These are phyloP conservation scores for Syrmaticus mikado DNA, from an alignment of 2,113 vertebrate genomes.

Conservation along the genomic window DNA sequence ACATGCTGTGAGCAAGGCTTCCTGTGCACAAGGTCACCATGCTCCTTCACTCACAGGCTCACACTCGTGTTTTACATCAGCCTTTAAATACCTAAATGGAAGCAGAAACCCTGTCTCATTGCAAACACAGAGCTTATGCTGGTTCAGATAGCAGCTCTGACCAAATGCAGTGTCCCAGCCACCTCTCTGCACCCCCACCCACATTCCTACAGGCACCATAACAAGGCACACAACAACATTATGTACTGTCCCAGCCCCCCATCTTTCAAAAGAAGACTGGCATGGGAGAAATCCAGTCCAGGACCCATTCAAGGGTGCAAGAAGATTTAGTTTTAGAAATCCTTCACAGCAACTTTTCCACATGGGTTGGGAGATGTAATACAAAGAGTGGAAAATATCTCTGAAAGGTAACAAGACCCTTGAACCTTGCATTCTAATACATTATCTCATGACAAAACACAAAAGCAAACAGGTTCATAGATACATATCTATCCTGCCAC, in stretches of 20 bases:
- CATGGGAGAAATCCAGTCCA: neutral
- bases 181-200: neutral
- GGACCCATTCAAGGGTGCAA: neutral
- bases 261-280: neutral
- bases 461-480: neutral
- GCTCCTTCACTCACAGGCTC: neutral
- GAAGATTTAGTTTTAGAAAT: neutral
- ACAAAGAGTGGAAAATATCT: neutral
- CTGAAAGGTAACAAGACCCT: neutral
- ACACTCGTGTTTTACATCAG: neutral
- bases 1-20: neutral
- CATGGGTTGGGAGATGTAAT: neutral
- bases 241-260: neutral
- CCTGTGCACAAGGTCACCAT: neutral
- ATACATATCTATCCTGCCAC: neutral
- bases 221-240: neutral
- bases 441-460: neutral
- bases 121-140: neutral
- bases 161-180: neutral
- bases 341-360: neutral
- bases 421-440: neutral
- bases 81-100: neutral
- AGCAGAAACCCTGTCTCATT: neutral
- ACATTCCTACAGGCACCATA: neutral
- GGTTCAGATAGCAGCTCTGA: neutral